These are phyloP conservation scores for Priapulus caudatus DNA, from an alignment of 2,888 invertebrate genomes.

Conservation along the genomic window DNA sequence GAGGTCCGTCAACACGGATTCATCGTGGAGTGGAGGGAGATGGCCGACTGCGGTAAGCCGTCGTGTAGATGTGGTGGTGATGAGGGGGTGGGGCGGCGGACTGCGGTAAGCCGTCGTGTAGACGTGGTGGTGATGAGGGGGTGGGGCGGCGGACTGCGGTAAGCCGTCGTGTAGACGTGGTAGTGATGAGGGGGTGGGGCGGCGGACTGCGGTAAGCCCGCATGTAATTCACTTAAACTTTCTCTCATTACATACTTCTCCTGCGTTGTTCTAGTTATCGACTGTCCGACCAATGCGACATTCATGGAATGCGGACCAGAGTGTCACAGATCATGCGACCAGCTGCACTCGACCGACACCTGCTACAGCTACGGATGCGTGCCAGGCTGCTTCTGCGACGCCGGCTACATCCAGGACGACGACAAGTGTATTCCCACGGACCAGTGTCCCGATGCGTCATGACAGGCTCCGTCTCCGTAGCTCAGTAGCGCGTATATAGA, in stretches of 20 bases:
- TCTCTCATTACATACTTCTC: too few species aligned
- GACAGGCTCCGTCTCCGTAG: too few species aligned
- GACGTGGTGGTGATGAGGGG: too few species aligned
- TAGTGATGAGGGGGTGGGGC: too few species aligned
- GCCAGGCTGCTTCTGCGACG: slow-evolving; percentile 1
- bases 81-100: neutral
- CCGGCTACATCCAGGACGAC: neutral
- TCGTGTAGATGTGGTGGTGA: too few species aligned
- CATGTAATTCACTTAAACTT: too few species aligned
- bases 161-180: too few species aligned
- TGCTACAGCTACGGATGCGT: neutral
- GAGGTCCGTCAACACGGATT: neutral
- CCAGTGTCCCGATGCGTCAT: too few species aligned
- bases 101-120: neutral
- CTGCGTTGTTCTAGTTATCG: too few species aligned
- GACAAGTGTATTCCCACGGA: neutral
- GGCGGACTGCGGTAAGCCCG: neutral
- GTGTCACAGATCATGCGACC: neutral
- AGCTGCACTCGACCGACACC: neutral
- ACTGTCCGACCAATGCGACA: neutral
- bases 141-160: neutral
- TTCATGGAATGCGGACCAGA: neutral
- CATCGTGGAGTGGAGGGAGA: neutral
- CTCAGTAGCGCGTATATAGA: too few species aligned
- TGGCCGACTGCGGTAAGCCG: neutral